A percentile compares a stretch with the other conserved stretches of the same genome.
These are phyloP conservation scores for Poecilia gillii DNA, from an alignment of 2,797 vertebrate species.

Conservation along the genomic window DNA sequence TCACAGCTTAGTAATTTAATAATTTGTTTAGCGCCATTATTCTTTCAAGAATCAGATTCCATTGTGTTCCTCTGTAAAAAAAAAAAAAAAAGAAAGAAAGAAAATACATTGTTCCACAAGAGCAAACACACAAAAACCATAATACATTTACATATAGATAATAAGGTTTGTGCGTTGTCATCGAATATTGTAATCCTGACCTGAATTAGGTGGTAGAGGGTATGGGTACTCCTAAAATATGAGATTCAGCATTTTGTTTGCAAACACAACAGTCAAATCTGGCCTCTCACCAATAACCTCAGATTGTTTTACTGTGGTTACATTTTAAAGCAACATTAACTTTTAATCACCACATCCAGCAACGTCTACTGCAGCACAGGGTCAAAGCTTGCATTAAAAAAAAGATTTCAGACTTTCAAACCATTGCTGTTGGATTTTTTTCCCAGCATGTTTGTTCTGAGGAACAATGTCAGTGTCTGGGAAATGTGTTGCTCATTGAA, in stretches of 20 bases:
- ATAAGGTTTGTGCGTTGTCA: not conserved
- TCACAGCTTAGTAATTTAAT: not conserved
- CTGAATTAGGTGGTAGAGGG: not conserved
- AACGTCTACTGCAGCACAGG: not conserved
- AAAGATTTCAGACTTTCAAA: not conserved
- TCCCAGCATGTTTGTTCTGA: too few relatives aligned
- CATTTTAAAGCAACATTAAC: not conserved
- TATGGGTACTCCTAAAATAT: not conserved
- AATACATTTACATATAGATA: not conserved
- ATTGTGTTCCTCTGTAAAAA: not conserved
- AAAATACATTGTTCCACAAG: not conserved
- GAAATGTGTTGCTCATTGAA: not conserved
- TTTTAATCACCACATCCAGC: not conserved
- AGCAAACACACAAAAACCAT: not conserved
- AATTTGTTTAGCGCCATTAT: not conserved
- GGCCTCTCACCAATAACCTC: not conserved
- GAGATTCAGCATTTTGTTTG: not conserved
- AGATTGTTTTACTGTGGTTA: not conserved
- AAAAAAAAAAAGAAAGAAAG: not conserved
- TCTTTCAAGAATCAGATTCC: not conserved
- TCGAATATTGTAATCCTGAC: not conserved
- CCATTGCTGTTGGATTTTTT: too few relatives aligned
- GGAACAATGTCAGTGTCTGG: not conserved
- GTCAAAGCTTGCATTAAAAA: not conserved
- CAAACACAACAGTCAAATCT: not conserved